Base-by-base conservation (phyloP, 2,888 invertebrate genomes). In the Synanthedon tipuliformis region DNA sequence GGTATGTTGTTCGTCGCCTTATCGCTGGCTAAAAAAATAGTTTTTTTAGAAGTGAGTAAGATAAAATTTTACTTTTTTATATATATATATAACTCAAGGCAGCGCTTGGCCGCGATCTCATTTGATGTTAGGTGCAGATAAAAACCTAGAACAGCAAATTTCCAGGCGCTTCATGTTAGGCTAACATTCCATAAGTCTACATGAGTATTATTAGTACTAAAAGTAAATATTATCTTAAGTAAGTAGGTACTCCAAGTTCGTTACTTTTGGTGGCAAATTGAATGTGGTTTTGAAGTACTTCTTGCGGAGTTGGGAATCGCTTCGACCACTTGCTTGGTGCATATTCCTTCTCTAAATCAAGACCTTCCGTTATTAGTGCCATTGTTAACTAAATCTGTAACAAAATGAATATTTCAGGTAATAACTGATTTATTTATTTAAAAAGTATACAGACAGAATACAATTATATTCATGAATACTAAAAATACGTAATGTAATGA, bases 251-350 rank as follows among this genome's bases (percentile, higher is more conserved):
- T 34, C 3, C 2, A 34, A 34, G 34, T 34, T 34, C 34, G 53
- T 55, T 40, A 91, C 92, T 90, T 77, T 80, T 68, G 48, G 81
- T 80, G 4, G 88, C 86, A 53, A 87, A 68, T 56, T 88, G 73
- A 0, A 90, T 68, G 59, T 91, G 91, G 60, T 89, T 73, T 40
- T 79, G 69, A 0, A 91, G 57, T 2, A 91, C 88, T 58, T 90
- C 84, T 10, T 78, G 70, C 0, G 88, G 59, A 0, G 80, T 67
- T 3, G 77, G 55, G 58, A 88, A 90, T 57, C 91, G 77, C 57
- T 88, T 87, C 3, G 90, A 89, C 92, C 92, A 93, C 60, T 71
- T 72, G 63, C 91, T 91, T 0, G 93, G 93, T 1, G 79, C 69
- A 56, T 83, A 85, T 62, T 89, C 85, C 56, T 75, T 73, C 66